A percentile compares a stretch with the other conserved stretches of the same genome.
Conservation (phyloP, 1,140 invertebrate species). For the Diploscapter pachys region DNA sequence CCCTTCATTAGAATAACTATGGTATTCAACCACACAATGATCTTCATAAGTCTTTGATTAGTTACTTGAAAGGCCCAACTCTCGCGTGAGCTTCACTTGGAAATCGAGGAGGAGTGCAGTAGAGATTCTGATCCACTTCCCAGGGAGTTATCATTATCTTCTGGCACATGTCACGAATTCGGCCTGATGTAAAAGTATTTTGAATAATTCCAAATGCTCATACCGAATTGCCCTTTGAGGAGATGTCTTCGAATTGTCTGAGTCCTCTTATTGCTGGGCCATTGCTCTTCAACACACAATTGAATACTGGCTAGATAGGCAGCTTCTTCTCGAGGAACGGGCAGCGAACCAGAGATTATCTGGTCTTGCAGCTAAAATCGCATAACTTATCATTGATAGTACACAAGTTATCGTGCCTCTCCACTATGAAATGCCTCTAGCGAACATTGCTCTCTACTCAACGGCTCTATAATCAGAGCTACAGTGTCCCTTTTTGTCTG, state of each 20-base stretch:
- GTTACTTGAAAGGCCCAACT: conserved; percentile 5
- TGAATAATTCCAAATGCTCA: conserved; percentile 38
- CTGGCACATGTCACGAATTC: conserved; percentile 58
- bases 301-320: conserved; percentile 70
- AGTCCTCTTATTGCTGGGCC: conserved; percentile 63
- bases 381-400: no score
- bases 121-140: conserved; percentile 55
- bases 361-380: conserved; percentile 67
- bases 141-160: conserved; percentile 59
- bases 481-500: no score
- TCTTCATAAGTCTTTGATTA: not conserved
- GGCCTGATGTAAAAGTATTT: conserved; percentile 58
- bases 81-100: conserved; percentile 18
- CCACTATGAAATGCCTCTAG: no score
- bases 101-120: conserved; percentile 46
- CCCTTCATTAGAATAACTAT: not conserved
- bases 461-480: no score
- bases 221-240: conserved; percentile 58
- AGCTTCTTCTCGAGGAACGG: conserved; percentile 71
- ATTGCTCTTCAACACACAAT: conserved; percentile 69
- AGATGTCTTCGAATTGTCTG: conserved; percentile 56
- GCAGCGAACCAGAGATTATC: conserved; percentile 68
- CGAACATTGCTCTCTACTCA: no score
- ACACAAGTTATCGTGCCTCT: no score
- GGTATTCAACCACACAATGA: no score